These are phyloP conservation scores for Bombus fervidus DNA, from an alignment of 1,140 invertebrate genomes.

Conservation along the genomic window DNA sequence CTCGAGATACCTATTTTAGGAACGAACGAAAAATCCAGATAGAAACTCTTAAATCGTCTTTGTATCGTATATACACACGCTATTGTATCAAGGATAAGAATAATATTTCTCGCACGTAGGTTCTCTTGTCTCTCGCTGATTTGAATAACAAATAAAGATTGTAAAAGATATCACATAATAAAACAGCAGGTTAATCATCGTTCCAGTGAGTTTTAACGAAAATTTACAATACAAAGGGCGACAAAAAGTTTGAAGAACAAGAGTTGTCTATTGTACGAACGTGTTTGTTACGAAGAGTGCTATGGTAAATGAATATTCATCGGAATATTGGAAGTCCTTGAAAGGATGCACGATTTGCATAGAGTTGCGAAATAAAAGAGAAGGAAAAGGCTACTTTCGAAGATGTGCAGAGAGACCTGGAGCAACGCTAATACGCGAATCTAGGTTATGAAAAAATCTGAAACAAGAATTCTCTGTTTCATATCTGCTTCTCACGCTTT, in stretches of 20 bases:
- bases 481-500: slow-evolving; percentile 50
- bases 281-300: too few species aligned
- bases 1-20: too few species aligned
- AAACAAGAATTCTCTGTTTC: slow-evolving; percentile 45
- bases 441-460: slow-evolving; percentile 55
- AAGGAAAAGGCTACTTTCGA: slow-evolving; percentile 18
- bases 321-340: slow-evolving; percentile 27
- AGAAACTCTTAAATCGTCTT: too few species aligned
- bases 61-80: too few species aligned
- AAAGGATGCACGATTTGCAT: slow-evolving; percentile 34
- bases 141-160: background rate
- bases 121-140: too few species aligned
- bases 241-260: background rate
- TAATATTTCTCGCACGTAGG: too few species aligned
- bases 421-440: slow-evolving; percentile 21
- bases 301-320: slow-evolving; percentile 18
- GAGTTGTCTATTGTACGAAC: background rate
- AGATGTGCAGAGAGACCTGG: background rate
- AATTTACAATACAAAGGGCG: background rate
- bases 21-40: too few species aligned
- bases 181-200: background rate
- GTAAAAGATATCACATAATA: background rate
- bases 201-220: background rate
- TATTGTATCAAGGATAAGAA: too few species aligned
- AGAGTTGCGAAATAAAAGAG: slow-evolving; percentile 27